Conservation (phyloP, 2,113 vertebrate genomes). For the Gymnocephalus cernua region DNA sequence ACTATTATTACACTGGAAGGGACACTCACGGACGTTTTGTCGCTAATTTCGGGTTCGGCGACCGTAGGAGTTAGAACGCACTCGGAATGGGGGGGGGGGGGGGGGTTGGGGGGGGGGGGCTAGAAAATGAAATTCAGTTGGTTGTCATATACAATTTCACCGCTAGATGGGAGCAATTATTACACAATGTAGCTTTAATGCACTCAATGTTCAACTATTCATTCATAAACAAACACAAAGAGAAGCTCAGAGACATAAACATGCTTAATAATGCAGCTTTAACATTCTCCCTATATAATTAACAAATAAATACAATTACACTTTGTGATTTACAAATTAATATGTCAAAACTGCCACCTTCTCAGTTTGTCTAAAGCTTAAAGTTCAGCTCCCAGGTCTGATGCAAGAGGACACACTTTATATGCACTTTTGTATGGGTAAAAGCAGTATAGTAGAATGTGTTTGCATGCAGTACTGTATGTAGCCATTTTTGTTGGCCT, state of each 20-base stretch:
- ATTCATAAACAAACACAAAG: not conserved
- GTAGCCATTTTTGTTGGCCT: not conserved
- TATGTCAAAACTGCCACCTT: not conserved
- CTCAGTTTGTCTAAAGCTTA: not conserved
- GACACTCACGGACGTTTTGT: too few relatives aligned
- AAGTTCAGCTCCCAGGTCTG: not conserved
- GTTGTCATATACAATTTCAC: too few relatives aligned
- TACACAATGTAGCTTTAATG: too few relatives aligned
- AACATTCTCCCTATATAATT: not conserved
- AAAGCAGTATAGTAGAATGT: not conserved
- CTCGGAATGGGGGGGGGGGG: too few relatives aligned
- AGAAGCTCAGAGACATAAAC: not conserved
- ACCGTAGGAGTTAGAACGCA: too few relatives aligned
- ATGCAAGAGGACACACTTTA: not conserved
- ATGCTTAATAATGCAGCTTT: not conserved
- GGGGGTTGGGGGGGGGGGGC: too few relatives aligned
- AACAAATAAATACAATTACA: not conserved
- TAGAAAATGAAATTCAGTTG: too few relatives aligned
- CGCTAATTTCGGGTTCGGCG: too few relatives aligned
- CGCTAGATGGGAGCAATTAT: too few relatives aligned
- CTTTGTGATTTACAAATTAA: not conserved
- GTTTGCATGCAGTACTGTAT: conserved; percentile 10
- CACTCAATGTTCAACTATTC: not conserved
- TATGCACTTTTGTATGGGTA: not conserved
- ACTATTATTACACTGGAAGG: too few relatives aligned